Percentiles rank a stretch among this genome's conserved stretches.
These are phyloP conservation scores for Bicyclus anynana DNA, from an alignment of 1,140 invertebrate species.

Conservation along the genomic window DNA sequence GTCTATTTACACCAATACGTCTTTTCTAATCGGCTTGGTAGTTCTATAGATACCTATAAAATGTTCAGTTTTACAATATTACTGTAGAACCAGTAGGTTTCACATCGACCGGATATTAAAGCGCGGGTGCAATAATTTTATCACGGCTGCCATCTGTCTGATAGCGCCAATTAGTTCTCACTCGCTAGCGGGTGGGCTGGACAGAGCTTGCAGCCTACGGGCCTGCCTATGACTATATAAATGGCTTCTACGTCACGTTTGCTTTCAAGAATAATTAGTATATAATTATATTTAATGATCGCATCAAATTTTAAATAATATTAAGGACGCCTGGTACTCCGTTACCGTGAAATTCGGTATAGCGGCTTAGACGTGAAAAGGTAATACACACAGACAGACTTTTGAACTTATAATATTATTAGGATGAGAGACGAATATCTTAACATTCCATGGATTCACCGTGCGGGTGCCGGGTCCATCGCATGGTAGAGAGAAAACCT, in stretches of 20 bases:
- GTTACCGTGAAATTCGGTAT: too few relatives aligned
- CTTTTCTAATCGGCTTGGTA: too few relatives aligned
- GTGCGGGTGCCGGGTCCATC: too few relatives aligned
- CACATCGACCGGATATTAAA: slow-evolving; percentile 14
- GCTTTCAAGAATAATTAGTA: not conserved
- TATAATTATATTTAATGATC: not conserved
- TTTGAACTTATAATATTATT: too few relatives aligned
- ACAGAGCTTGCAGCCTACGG: not conserved
- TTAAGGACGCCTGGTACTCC: too few relatives aligned
- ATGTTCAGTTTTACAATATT: not conserved
- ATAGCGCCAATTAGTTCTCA: slow-evolving; percentile 31
- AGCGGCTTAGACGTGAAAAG: too few relatives aligned
- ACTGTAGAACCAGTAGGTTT: not conserved
- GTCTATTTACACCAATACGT: too few relatives aligned
- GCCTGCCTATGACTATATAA: not conserved
- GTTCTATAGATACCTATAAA: not conserved
- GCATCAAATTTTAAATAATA: too few relatives aligned
- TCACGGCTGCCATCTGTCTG: slow-evolving; percentile 29
- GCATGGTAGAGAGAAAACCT: too few relatives aligned
- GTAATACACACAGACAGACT: too few relatives aligned
- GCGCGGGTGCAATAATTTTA: slow-evolving; percentile 23
- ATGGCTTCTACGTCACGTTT: not conserved
- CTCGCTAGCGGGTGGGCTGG: slow-evolving; percentile 7
- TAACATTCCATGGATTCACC: too few relatives aligned
- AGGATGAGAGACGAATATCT: too few relatives aligned